phyloP scores from a whole-genome alignment of 2,113 vertebrate genomes.

The Coregonus clupeaformis region DNA sequence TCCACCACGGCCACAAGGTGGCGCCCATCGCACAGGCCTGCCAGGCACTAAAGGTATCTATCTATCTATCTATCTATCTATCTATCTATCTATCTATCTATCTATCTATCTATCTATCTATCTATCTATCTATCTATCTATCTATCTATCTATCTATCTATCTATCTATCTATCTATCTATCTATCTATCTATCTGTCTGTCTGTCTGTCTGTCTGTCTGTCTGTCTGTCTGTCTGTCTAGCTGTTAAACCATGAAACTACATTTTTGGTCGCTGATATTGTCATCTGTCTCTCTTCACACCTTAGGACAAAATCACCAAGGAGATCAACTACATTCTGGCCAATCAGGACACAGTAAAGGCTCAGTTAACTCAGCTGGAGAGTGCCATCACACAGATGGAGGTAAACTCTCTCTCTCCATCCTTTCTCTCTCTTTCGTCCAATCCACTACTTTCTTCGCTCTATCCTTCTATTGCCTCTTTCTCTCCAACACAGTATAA shows the following conservation, averaged over 20 bases:
- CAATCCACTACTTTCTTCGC: neutral
- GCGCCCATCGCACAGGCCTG: conserved; percentile 88
- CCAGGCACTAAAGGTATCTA: conserved; percentile 88
- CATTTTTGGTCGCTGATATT: neutral
- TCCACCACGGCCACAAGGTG: conserved; percentile 91
- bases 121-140: too few relatives aligned
- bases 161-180: too few relatives aligned
- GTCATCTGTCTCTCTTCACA: conserved; percentile 19
- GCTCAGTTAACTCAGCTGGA: conserved; percentile 90
- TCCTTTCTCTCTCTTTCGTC: neutral
- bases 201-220: too few relatives aligned
- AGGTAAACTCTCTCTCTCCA: conserved; percentile 71
- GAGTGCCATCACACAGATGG: conserved; percentile 85
- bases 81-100: conserved; percentile 84
- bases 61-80: conserved; percentile 18
- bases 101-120: conserved; percentile 70
- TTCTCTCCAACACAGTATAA: neutral
- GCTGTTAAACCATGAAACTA: neutral
- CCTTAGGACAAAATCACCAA: conserved; percentile 90
- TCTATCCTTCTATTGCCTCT: neutral
- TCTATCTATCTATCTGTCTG: neutral
- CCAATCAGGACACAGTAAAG: conserved; percentile 90
- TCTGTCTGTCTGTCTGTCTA: neutral
- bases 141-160: neutral
- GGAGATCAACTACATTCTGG: conserved; percentile 86